Evolutionary conservation across 1,140 invertebrate species (phyloP), one percentile per base, ranked within the genome.

Genomic region (Lasioglossum baleicum): DNA sequence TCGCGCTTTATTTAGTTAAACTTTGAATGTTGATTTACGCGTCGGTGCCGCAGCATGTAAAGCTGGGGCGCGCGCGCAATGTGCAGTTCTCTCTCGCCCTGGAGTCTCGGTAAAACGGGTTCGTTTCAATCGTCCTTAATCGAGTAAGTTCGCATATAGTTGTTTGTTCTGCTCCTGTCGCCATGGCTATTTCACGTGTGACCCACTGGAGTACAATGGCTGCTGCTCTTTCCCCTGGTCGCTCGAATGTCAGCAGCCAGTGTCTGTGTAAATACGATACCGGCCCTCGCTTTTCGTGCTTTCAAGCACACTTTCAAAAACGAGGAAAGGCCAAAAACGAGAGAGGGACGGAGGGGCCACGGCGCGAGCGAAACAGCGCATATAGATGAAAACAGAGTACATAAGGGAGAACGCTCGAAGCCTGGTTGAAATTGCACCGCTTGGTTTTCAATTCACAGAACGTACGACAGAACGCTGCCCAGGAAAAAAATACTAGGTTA

Each of bases 121-220:
- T 83, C 82, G 83, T 87, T 87, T 88, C 86, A 85, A 88, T 88
- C 84, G 87, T 81, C 80, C 86, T 88, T 88, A 88, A 88, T 88
- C 87, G 87, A 88, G 84, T 87, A 88, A 88, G 80, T 88, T 85
- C 79, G 78, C 81, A 75, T 80, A 87, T 84, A 84, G 83, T 73
- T 77, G 83, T 87, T 87, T 87, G 85, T 83, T 83, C 85, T 84
- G 79, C 69, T 67, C 17, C 65, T 40, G 70, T 53, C 65, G 68
- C 44, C 35, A 58, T 61, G 73, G 77, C 82, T 61, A 67, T 87
- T 84, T 77, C 75, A 78, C 78, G 80, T 88, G 85, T 88, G 85
- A 88, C 87, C 87, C 87, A 88, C 56, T 88, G 85, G 69, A 80
- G 70, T 72, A 88, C 84, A 88, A 88, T 88, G 79, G 86, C 68